These are phyloP conservation scores for Notoglanidium macrostoma DNA, from an alignment of 2,797 vertebrate genomes.

Conservation along the genomic window DNA sequence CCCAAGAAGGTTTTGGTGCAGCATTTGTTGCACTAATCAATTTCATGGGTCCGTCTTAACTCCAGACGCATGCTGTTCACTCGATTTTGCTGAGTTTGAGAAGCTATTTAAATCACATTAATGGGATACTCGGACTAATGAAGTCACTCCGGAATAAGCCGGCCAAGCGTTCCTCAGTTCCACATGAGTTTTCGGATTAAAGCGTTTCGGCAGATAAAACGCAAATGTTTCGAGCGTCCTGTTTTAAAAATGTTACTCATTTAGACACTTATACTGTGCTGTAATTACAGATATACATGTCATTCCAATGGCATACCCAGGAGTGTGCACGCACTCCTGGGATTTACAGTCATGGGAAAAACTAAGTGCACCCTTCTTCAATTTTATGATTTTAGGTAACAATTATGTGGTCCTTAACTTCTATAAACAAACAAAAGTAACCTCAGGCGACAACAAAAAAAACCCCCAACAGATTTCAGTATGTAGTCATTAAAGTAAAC, in stretches of 20 bases:
- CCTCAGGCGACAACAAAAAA: neutral
- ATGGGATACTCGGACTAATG: constrained; percentile 52
- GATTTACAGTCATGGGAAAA: too few species aligned
- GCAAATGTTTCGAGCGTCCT: neutral
- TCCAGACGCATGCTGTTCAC: constrained; percentile 39
- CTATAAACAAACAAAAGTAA: too few species aligned
- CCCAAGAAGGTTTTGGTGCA: constrained; percentile 40
- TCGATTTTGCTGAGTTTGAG: constrained; percentile 51
- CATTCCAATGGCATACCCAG: neutral
- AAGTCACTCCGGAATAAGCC: constrained; percentile 43
- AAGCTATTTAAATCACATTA: constrained; percentile 57
- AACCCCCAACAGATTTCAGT: neutral
- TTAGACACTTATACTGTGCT: neutral
- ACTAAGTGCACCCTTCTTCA: too few species aligned
- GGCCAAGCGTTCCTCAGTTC: constrained; percentile 27
- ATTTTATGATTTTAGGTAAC: too few species aligned
- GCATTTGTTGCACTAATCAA: constrained; percentile 51
- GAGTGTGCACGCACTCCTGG: neutral
- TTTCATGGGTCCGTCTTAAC: constrained; percentile 49
- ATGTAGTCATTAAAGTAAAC: neutral
- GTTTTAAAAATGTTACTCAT: neutral
- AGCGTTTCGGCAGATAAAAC: neutral
- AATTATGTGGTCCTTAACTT: too few species aligned
- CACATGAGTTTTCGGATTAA: constrained; percentile 30
- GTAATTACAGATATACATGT: neutral